A percentile compares a stretch with the other conserved stretches of the same genome.
These are phyloP conservation scores for Styela clava DNA, from an alignment of 23 tunicate genomes.

Conservation along the genomic window DNA sequence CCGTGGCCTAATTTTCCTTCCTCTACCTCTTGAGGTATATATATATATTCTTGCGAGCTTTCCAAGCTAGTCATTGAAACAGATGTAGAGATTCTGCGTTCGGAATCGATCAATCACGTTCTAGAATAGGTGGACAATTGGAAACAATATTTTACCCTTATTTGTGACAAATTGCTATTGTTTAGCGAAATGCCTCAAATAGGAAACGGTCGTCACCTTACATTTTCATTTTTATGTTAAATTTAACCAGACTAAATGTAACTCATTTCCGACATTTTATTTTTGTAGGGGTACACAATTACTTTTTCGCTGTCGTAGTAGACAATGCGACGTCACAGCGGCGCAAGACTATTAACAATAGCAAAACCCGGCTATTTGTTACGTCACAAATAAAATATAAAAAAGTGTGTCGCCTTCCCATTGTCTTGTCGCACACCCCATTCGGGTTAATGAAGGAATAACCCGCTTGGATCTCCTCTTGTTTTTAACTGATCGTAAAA, in stretches of 20 bases:
- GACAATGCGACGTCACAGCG: background rate
- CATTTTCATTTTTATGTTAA: background rate
- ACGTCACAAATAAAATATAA: background rate
- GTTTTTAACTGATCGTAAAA: background rate
- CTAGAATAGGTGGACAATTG: too few species aligned
- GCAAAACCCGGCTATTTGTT: background rate
- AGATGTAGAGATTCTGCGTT: too few species aligned
- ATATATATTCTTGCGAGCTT: too few species aligned
- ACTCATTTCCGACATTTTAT: background rate
- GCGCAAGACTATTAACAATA: background rate
- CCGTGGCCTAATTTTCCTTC: too few species aligned
- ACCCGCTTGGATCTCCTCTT: background rate
- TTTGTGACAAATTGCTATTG: too few species aligned
- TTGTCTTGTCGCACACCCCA: background rate
- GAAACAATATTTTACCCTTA: too few species aligned
- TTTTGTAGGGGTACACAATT: too few species aligned
- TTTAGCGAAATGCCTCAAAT: background rate
- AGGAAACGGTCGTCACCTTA: background rate
- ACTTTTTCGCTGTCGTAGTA: too few species aligned
- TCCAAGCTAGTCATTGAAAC: too few species aligned
- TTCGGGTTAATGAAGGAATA: background rate
- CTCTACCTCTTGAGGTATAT: too few species aligned
- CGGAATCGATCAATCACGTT: too few species aligned
- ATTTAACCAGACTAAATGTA: too few species aligned
- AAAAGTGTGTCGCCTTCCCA: background rate